These are phyloP conservation scores for Drosophila buzzatii DNA, from an alignment of 2,888 invertebrate genomes.

Conservation along the genomic window DNA sequence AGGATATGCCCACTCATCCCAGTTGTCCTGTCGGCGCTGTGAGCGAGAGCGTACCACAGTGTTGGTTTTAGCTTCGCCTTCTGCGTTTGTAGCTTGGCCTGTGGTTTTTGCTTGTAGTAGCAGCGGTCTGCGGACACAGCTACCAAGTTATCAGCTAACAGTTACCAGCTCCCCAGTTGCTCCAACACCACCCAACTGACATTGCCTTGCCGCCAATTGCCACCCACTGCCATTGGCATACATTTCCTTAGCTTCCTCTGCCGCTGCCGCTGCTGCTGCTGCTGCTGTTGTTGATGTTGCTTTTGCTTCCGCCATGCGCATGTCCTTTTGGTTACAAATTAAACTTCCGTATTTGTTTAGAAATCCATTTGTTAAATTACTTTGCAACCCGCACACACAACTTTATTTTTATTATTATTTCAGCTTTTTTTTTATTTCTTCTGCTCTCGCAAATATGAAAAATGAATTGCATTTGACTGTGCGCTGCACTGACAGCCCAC, in stretches of 20 bases:
- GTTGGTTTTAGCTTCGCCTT: constrained; percentile 67
- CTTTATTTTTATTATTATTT: constrained; percentile 41
- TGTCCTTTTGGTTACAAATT: constrained; percentile 78
- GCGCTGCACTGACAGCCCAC: constrained; percentile 51
- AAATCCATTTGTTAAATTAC: constrained; percentile 83
- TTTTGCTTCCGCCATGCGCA: constrained; percentile 58
- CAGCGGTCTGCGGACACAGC: constrained; percentile 67
- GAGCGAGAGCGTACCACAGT: constrained; percentile 25
- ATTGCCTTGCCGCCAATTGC: constrained; percentile 1
- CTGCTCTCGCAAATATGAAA: constrained; percentile 67
- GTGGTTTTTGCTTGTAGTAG: constrained; percentile 71
- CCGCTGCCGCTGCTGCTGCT: constrained; percentile 15
- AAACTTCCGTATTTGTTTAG: constrained; percentile 81
- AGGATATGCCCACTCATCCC: constrained; percentile 39
- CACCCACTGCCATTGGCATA: constrained; percentile 70
- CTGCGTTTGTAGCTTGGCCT: constrained; percentile 66
- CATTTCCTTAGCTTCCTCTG: constrained; percentile 72
- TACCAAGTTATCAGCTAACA: constrained; percentile 40
- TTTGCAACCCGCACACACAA: constrained; percentile 66
- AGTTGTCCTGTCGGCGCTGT: constrained; percentile 1
- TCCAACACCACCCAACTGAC: background rate
- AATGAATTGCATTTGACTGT: constrained; percentile 72
- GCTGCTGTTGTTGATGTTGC: constrained; percentile 25
- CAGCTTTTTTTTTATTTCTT: background rate
- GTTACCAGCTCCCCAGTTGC: constrained; percentile 8